A percentile compares a stretch with the other conserved stretches of the same genome.
Evolutionary conservation across 2,797 vertebrate genomes (phyloP).

Genomic region (Sphenodon punctatus): DNA sequence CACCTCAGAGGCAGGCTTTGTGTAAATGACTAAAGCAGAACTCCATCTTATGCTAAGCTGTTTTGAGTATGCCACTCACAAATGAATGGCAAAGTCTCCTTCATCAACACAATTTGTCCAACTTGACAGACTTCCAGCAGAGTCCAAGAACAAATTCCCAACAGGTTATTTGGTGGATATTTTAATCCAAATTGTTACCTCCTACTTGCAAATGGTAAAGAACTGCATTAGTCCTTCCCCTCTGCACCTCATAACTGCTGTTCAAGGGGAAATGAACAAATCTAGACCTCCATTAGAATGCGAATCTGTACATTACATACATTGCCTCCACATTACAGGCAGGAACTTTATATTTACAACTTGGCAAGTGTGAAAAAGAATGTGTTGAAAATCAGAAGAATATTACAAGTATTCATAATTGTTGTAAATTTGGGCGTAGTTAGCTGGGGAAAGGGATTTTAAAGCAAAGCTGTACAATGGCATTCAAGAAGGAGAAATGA

Average conservation of each 20-base stretch:
- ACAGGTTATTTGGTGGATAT: constrained; percentile 39
- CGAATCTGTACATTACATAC: constrained; percentile 28
- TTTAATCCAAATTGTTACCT: constrained; percentile 52
- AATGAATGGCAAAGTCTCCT: background rate
- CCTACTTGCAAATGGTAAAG: constrained; percentile 30
- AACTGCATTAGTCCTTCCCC: constrained; percentile 26
- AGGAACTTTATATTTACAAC: constrained; percentile 21
- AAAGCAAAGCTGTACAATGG: too few relatives aligned
- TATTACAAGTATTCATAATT: background rate
- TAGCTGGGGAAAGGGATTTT: background rate
- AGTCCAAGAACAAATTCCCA: constrained; percentile 15
- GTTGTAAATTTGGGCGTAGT: background rate
- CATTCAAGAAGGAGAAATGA: too few relatives aligned
- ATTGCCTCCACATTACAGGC: constrained; percentile 24
- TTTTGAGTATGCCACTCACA: background rate
- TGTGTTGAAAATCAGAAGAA: background rate
- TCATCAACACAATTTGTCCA: background rate
- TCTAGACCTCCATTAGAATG: constrained; percentile 36
- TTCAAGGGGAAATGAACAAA: constrained; percentile 41
- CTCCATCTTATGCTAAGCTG: background rate
- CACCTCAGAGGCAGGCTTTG: accelerated
- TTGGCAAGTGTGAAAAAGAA: constrained; percentile 20
- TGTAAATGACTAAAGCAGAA: background rate
- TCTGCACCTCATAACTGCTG: constrained; percentile 17
- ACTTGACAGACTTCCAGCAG: constrained; percentile 27